These are phyloP conservation scores for Athalia rosae DNA, from an alignment of 2,888 invertebrate genomes.

Conservation along the genomic window DNA sequence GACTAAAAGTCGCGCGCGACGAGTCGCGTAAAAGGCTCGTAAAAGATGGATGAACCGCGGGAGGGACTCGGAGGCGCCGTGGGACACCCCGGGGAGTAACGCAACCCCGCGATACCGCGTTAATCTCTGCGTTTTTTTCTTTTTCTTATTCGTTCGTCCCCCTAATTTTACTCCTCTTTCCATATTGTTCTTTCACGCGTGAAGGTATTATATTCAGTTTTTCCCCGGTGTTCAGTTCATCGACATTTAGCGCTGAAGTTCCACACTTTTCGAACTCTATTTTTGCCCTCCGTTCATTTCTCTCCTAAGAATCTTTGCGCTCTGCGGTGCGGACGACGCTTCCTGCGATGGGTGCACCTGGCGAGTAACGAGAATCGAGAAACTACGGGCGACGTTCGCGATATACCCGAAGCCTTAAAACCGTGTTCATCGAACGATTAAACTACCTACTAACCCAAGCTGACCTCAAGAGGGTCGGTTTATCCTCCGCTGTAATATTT, in stretches of 20 bases:
- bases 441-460: background rate
- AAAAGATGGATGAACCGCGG: conserved; percentile 21
- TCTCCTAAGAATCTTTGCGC: background rate
- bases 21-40: conserved; percentile 30
- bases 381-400: background rate
- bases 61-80: background rate
- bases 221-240: too few relatives aligned
- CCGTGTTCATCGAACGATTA: conserved; percentile 11
- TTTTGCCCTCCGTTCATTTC: too few relatives aligned
- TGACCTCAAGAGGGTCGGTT: too few relatives aligned
- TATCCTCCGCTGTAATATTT: too few relatives aligned
- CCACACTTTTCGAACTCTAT: too few relatives aligned
- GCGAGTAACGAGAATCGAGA: background rate
- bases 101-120: conserved; percentile 34
- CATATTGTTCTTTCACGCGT: background rate
- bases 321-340: background rate
- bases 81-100: conserved; percentile 20
- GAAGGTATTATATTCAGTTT: too few relatives aligned
- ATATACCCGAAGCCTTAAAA: conserved; percentile 21
- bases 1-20: conserved; percentile 19
- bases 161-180: background rate
- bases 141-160: background rate
- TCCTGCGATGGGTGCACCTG: background rate
- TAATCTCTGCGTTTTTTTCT: conserved; percentile 19
- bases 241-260: too few relatives aligned